These are phyloP conservation scores for Turritopsis dohrnii DNA, from an alignment of 30 jellyfish, hydroid and myxozoan genomes.

Conservation along the genomic window DNA sequence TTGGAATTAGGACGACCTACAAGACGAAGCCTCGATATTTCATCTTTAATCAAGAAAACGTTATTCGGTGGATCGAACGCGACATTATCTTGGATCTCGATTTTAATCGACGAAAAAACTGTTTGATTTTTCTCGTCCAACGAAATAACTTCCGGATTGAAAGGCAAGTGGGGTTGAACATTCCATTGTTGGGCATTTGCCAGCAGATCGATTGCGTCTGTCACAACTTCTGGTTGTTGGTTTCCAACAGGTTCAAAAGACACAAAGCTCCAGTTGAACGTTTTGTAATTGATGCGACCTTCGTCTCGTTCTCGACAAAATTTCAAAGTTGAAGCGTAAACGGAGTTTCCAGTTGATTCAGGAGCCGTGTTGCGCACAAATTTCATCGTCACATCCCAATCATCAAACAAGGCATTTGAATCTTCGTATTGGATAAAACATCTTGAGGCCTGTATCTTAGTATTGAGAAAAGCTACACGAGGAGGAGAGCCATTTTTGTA, in stretches of 20 bases:
- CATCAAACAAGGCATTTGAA: conserved; percentile 31
- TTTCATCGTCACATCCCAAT: conserved; percentile 44
- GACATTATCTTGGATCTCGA: conserved; percentile 35
- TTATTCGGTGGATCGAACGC: conserved; percentile 48
- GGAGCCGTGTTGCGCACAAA: conserved; percentile 76
- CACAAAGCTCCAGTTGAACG: conserved; percentile 57
- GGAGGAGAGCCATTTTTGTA: conserved; percentile 47
- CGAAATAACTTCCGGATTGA: conserved; percentile 42
- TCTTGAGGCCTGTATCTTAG: conserved; percentile 35
- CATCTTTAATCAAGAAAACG: conserved; percentile 48
- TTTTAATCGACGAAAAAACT: conserved; percentile 51
- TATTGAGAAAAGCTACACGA: conserved; percentile 57
- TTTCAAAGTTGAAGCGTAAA: conserved; percentile 63
- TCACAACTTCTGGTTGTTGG: conserved; percentile 52
- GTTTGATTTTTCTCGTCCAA: conserved; percentile 59
- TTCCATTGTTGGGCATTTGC: conserved; percentile 36
- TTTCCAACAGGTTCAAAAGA: conserved; percentile 31
- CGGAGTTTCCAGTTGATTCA: conserved; percentile 59
- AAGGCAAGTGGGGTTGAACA: conserved; percentile 53
- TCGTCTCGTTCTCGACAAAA: conserved; percentile 53
- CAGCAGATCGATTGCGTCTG: conserved; percentile 47
- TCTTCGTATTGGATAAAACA: conserved; percentile 58
- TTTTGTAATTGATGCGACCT: conserved; percentile 34
- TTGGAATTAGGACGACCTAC: conserved; percentile 33
- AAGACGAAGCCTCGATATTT: conserved; percentile 37